phyloP scores from a whole-genome alignment of 1,140 invertebrate species.

The Nixonia krombeini region DNA sequence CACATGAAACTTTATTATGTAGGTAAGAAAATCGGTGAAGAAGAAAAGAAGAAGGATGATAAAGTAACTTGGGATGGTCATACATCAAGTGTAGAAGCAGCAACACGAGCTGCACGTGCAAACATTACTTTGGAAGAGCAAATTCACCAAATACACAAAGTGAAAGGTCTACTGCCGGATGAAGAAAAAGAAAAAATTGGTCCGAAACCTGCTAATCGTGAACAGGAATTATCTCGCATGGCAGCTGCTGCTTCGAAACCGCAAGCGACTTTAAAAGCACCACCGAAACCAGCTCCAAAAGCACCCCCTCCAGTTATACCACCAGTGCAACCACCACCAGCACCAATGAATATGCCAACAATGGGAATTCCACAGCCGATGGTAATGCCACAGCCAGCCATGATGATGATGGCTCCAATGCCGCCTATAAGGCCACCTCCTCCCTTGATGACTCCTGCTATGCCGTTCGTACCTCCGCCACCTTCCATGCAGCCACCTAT shows the following conservation, averaged over 20 bases:
- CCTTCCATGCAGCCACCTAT: constrained; percentile 65
- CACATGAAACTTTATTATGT: no score
- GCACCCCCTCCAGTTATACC: constrained; percentile 58
- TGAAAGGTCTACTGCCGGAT: constrained; percentile 92
- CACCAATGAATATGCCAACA: constrained; percentile 67
- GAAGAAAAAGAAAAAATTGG: constrained; percentile 95
- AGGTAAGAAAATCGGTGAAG: constrained; percentile 95
- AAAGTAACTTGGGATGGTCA: constrained; percentile 99
- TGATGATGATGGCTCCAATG: constrained; percentile 79
- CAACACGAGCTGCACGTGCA: constrained; percentile 90
- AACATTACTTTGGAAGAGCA: constrained; percentile 98
- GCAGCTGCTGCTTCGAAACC: constrained; percentile 70
- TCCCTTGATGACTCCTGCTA: constrained; percentile 66
- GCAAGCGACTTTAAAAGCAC: constrained; percentile 68
- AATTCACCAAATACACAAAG: constrained; percentile 97
- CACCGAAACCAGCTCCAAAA: constrained; percentile 67
- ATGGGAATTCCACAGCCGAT: constrained; percentile 74
- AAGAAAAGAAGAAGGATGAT: constrained; percentile 89
- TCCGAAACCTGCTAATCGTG: constrained; percentile 79
- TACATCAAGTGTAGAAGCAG: constrained; percentile 93
- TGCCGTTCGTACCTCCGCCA: constrained; percentile 70
- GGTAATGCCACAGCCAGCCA: constrained; percentile 74
- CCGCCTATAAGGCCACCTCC: constrained; percentile 75
- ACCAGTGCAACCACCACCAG: constrained; percentile 62
- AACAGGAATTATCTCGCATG: constrained; percentile 63